These are phyloP conservation scores for Sclerodermus sp. DNA, from an alignment of 2,888 invertebrate genomes.

Conservation along the genomic window DNA sequence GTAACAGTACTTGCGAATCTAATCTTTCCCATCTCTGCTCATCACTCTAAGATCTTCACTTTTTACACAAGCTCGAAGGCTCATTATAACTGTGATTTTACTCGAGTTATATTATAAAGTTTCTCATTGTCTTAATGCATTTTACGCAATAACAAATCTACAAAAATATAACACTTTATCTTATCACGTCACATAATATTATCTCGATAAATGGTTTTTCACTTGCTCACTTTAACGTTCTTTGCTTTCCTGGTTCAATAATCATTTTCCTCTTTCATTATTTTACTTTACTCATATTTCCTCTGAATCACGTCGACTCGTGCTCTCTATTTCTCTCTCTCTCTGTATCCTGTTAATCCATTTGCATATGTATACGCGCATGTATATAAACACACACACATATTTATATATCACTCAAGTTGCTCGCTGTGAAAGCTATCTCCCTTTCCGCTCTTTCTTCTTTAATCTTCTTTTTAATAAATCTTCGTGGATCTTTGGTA, in stretches of 20 bases:
- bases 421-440: conserved; percentile 6
- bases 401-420: too few relatives aligned
- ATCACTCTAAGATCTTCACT: conserved; percentile 12
- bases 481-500: conserved; percentile 32
- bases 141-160: conserved; percentile 57
- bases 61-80: too few relatives aligned
- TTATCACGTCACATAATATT: conserved; percentile 46
- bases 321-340: conserved; percentile 31
- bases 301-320: conserved; percentile 35
- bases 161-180: conserved; percentile 56
- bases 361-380: too few relatives aligned
- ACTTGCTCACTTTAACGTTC: conserved; percentile 20
- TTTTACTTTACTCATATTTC: conserved; percentile 22
- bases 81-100: conserved; percentile 24
- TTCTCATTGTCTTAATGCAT: conserved; percentile 55
- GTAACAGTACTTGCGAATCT: too few relatives aligned
- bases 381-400: too few relatives aligned
- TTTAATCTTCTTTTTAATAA: conserved; percentile 20
- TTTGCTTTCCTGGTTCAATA: conserved; percentile 24
- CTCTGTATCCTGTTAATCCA: too few relatives aligned
- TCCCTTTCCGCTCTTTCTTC: conserved; percentile 17
- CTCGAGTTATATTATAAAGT: conserved; percentile 45
- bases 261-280: conserved; percentile 16
- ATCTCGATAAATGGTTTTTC: conserved; percentile 45
- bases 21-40: not conserved